Base-by-base conservation (phyloP, 2,797 vertebrate species). In the Melanotaenia pygmaea region DNA sequence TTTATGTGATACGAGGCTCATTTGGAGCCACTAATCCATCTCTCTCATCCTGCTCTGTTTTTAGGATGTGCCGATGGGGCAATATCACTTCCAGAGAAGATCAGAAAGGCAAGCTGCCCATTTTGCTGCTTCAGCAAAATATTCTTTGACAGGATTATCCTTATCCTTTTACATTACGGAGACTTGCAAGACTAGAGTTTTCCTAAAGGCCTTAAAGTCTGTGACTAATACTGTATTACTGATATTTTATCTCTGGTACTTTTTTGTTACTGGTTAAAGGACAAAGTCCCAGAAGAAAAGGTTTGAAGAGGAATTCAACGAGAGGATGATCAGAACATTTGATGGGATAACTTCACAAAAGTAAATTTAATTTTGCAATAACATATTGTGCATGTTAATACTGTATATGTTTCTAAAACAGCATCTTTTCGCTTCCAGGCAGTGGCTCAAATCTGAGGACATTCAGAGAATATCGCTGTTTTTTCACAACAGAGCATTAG, bases 371-470 rank as follows among this genome's bases (percentile, higher is more conserved):
- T 59, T 67, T 40, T 22, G 28, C 45, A 59, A 70, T 57, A 14
- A 30, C 3, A 28, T 57, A 1, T 38, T 67, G n/a, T 7, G 13
- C 0, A 1, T 38, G 57, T 40, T 62, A 12, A 40, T 32, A 22
- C 5, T 28, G 26, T 12, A 54, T 11, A 28, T 54, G 13, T 28
- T 18, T 67, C 40, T 47, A 0, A 30, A 78, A 59, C 20, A 24
- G 12, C 38, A 1, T 59, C 1, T 56, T 58, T 73, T 57, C 66
- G 53, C 70, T 94, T 93, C 34, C 75, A 98, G 97, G 87, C 97
- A 98, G 67, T 98, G 97, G 97, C 95, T 98, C 61, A 98, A 98
- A 85, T 98, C 97, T 32, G 97, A 98, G 83, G 97, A 98, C 72
- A 98, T 98, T 88, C 96, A 98, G 90, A 96, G 97, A 91, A 97